Evolutionary conservation across 92 coral and sea anemone species (phyloP), one percentile per base, ranked within the genome.

Genomic region (Chrysogorgia sp.): DNA sequence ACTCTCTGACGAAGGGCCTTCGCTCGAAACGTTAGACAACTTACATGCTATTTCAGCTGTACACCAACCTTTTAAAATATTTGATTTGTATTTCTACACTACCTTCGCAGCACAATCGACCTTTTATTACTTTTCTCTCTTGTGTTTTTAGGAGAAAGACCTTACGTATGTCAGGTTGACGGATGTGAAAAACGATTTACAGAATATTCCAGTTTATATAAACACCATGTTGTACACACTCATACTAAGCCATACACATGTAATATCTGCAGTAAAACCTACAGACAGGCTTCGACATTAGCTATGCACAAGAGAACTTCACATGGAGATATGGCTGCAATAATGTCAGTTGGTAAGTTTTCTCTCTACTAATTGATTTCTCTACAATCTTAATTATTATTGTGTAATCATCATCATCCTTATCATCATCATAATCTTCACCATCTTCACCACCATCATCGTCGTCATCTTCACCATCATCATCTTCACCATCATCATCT

Each of bases 161-260:
- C 98, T 0, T 94, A 94, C 85, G 67, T 89, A 37, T 94, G 98
- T 58, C 98, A 94, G 86, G 98, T 94, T 33, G 89, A 86, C 47
- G 98, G 98, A 33, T 94, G 98, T 31, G 92, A 94, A 87, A 94
- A 94, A 43, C 84, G 97, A 30, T 94, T 94, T 85, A 94, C 98
- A 19, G 98, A 94, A 75, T 94, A 94, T 67, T 94, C 98, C 34
- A 94, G 98, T 58, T 83, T 94, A 29, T 94, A 94, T 87, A 94
- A 94, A 40, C 98, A 94, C 40, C 98, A 94, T 78, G 98, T 94
- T 40, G 98, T 94, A 5, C 98, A 94, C 81, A 94, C 98, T 3
- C 98, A 94, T 79, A 94, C 89, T 86, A 94, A 94, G 71, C 98
- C 98, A 1, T 94, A 94, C 86, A 94, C 98, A 22, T 94, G 98